Percentiles rank a stretch among this genome's conserved stretches.
Conservation (phyloP, 2,888 invertebrate genomes). For the Drosophila maculinotata region DNA sequence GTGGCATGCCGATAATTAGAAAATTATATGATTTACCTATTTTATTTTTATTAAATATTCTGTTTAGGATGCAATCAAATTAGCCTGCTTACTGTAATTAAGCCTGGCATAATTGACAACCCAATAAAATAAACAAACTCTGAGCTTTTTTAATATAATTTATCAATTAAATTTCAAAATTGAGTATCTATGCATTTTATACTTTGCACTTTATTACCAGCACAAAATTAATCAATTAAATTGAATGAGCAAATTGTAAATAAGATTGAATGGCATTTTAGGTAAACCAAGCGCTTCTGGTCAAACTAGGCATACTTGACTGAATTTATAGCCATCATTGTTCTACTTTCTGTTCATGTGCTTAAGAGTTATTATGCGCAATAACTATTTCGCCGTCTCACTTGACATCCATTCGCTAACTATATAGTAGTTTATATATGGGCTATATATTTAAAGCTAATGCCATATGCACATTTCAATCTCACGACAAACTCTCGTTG, state of each 20-base stretch:
- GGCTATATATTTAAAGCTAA: slow-evolving; percentile 60
- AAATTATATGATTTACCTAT: neutral
- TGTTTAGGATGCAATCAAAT: no score
- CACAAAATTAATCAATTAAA: neutral
- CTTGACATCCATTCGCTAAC: slow-evolving; percentile 8
- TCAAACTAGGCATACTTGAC: neutral
- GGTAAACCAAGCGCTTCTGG: no score
- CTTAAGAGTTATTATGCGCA: neutral
- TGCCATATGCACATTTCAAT: slow-evolving; percentile 71
- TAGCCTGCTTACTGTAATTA: no score
- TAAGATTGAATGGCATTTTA: neutral
- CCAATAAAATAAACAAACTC: neutral
- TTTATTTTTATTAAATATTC: neutral
- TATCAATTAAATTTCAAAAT: neutral
- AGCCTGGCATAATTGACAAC: neutral
- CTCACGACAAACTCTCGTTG: slow-evolving; percentile 55
- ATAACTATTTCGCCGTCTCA: slow-evolving; percentile 4
- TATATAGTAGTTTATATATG: neutral
- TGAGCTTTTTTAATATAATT: neutral
- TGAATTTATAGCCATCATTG: slow-evolving; percentile 3
- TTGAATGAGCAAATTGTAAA: neutral
- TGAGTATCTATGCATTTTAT: neutral
- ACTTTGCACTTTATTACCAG: neutral
- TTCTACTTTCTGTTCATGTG: no score
- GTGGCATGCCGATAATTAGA: no score